Evolutionary conservation across 1,140 invertebrate species (phyloP).

Genomic region (Cherax destructor): DNA sequence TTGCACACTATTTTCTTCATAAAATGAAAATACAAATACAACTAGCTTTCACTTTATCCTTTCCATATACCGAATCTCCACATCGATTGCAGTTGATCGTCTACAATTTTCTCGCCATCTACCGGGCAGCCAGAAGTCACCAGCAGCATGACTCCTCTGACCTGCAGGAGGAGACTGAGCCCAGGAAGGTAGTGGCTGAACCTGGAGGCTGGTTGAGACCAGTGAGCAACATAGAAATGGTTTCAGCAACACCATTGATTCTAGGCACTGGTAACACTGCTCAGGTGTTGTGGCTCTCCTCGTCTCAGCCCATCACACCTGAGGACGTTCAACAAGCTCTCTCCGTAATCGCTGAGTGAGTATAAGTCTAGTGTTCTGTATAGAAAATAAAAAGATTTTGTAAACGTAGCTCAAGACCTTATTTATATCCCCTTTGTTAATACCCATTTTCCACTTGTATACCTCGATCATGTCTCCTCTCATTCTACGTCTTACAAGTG

Average conservation of each 20-base stretch:
- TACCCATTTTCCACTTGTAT: too few species aligned
- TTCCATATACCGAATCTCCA: background rate
- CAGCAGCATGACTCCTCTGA: background rate
- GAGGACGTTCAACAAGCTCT: background rate
- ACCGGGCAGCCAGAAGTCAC: background rate
- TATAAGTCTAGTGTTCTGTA: too few species aligned
- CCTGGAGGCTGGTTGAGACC: conserved; percentile 47
- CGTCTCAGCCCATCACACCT: background rate
- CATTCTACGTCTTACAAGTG: too few species aligned
- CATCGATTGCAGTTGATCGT: background rate
- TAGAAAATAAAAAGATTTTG: background rate
- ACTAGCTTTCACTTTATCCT: background rate
- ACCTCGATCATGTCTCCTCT: too few species aligned
- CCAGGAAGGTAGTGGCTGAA: background rate
- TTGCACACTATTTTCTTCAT: background rate
- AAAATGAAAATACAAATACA: background rate
- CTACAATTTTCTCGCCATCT: background rate
- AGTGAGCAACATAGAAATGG: conserved; percentile 5
- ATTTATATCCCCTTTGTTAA: too few species aligned
- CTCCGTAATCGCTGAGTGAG: background rate
- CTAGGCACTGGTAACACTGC: conserved; percentile 16
- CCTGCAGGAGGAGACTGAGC: too few species aligned
- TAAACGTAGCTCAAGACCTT: too few species aligned
- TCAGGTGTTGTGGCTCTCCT: conserved; percentile 17
- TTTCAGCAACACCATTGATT: background rate